These are phyloP conservation scores for Montifringilla adamsi DNA, from an alignment of 2,113 vertebrate genomes.

Conservation along the genomic window DNA sequence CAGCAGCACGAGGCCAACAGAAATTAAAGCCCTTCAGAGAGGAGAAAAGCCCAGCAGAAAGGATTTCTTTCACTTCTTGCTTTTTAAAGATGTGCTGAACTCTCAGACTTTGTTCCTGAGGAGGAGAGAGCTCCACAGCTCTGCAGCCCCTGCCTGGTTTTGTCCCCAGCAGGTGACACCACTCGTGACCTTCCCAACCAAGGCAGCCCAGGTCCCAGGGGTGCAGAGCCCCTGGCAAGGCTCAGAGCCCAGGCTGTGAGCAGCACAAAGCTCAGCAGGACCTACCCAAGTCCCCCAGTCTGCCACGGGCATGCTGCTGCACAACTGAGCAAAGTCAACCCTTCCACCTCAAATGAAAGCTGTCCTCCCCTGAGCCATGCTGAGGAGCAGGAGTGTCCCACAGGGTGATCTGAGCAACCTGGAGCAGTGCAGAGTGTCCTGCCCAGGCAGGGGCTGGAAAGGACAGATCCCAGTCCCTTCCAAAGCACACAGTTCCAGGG, in stretches of 20 bases:
- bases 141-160: background rate
- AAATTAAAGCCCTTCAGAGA: background rate
- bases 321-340: background rate
- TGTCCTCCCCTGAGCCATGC: background rate
- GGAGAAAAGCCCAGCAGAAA: background rate
- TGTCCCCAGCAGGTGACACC: background rate
- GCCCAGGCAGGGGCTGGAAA: background rate
- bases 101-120: background rate
- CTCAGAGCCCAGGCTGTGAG: accelerated
- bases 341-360: background rate
- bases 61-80: background rate
- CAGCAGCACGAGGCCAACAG: background rate
- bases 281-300: background rate
- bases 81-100: background rate
- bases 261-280: background rate
- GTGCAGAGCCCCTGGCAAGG: background rate
- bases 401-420: background rate
- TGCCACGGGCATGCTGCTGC: background rate
- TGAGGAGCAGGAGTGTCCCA: background rate
- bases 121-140: background rate
- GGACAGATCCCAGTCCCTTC: background rate
- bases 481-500: background rate
- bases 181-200: accelerated
- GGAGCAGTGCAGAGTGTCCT: background rate
- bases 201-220: background rate